Evolutionary conservation across 2,113 vertebrate genomes (phyloP).

Genomic region (Psilopsiagon aymara): DNA sequence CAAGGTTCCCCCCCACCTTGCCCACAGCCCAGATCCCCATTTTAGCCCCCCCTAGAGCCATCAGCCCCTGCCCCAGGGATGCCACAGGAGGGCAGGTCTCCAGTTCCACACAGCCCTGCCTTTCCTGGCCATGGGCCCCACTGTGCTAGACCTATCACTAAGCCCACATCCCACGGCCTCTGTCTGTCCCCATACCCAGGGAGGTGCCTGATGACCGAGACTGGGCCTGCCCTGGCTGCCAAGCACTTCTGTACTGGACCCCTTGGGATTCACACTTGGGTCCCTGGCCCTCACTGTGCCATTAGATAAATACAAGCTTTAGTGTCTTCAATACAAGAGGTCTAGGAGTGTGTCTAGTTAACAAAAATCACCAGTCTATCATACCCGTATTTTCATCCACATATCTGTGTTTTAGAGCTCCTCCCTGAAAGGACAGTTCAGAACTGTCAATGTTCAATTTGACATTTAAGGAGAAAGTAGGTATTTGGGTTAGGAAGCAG

Average conservation of each 20-base stretch:
- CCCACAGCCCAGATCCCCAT: not conserved
- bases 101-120: not conserved
- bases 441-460: not conserved
- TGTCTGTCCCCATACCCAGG: not conserved
- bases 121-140: fast-evolving
- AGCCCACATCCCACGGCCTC: not conserved
- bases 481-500: not conserved
- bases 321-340: not conserved
- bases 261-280: not conserved
- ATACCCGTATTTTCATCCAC: not conserved
- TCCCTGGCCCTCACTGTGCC: not conserved
- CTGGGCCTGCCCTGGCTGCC: not conserved
- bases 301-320: not conserved
- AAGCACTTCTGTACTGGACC: no score
- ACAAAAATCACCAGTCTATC: not conserved
- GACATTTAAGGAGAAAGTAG: not conserved
- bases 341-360: not conserved
- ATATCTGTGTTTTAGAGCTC: not conserved
- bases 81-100: fast-evolving
- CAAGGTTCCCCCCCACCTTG: fast-evolving
- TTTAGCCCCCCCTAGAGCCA: fast-evolving
- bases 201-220: not conserved
- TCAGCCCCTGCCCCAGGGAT: not conserved
- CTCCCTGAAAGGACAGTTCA: not conserved
- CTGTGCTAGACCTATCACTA: fast-evolving